Conservation (phyloP, 2,888 invertebrate species). For the Eurytoma adleriae region DNA sequence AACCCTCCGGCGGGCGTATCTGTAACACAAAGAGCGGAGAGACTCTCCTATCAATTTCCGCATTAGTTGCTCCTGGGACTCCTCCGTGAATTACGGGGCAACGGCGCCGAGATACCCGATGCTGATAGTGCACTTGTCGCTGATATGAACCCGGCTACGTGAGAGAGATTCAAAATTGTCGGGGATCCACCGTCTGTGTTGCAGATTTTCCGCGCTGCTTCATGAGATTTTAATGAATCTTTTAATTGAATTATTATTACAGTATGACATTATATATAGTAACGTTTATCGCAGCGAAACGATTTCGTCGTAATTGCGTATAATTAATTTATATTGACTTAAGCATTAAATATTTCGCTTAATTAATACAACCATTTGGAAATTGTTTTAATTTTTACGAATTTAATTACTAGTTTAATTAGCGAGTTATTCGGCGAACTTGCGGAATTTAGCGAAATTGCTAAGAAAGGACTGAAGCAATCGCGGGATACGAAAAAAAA, state of each 20-base stretch:
- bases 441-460: slow-evolving; percentile 14
- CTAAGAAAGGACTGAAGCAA: background rate
- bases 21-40: slow-evolving; percentile 16
- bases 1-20: background rate
- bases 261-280: no score
- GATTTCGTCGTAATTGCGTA: no score
- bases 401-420: slow-evolving; percentile 1
- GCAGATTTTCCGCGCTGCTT: background rate
- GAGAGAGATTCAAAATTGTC: slow-evolving; percentile 20
- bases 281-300: no score
- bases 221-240: slow-evolving; percentile 10
- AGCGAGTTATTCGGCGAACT: slow-evolving; percentile 14
- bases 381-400: no score
- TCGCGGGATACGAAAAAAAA: background rate
- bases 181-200: background rate
- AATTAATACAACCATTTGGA: no score
- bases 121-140: slow-evolving; percentile 47
- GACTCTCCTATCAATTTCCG: slow-evolving; percentile 40
- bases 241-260: no score
- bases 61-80: slow-evolving; percentile 43
- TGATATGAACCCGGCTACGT: slow-evolving; percentile 23
- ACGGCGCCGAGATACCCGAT: slow-evolving; percentile 36
- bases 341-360: no score
- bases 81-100: slow-evolving; percentile 42
- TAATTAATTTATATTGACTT: no score